Conservation (phyloP, 2,797 vertebrate genomes). For the Etheostoma nigrum region DNA sequence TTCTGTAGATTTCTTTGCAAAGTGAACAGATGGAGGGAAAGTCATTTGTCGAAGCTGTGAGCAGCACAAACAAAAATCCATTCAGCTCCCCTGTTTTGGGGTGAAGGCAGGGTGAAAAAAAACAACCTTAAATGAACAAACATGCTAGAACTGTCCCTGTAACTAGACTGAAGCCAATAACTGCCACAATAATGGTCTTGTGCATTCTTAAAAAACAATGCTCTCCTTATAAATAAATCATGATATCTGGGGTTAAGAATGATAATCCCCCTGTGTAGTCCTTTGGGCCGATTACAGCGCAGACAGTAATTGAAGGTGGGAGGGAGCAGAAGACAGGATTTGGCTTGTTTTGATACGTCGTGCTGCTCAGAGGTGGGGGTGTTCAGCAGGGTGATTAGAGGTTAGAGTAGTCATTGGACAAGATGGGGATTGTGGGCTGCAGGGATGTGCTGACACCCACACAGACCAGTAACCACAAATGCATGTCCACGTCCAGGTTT, state of each 20-base stretch:
- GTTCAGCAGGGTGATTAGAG: slow-evolving; percentile 31
- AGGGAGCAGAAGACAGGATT: slow-evolving; percentile 10
- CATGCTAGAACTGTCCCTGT: background rate
- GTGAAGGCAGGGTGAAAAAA: background rate
- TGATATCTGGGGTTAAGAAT: background rate
- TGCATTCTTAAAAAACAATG: background rate
- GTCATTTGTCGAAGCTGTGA: background rate
- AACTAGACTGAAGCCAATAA: background rate
- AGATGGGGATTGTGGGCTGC: slow-evolving; percentile 19
- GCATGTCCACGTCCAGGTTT: background rate
- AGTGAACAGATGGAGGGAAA: background rate
- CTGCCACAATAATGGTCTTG: background rate
- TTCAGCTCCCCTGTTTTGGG: background rate
- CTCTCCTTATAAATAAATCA: background rate
- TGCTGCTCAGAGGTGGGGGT: slow-evolving; percentile 8
- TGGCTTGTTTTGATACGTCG: slow-evolving; percentile 15
- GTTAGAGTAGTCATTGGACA: slow-evolving; percentile 14
- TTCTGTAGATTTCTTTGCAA: background rate
- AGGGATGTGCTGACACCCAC: slow-evolving; percentile 23
- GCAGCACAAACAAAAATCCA: background rate
- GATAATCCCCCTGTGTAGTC: background rate
- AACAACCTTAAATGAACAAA: background rate
- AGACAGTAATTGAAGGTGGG: slow-evolving; percentile 19
- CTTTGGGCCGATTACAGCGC: background rate
- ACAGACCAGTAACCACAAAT: background rate